A percentile compares a stretch with the other conserved stretches of the same genome.
Evolutionary conservation across 1,140 invertebrate species (phyloP).

Genomic region (Drosophila truncata): DNA sequence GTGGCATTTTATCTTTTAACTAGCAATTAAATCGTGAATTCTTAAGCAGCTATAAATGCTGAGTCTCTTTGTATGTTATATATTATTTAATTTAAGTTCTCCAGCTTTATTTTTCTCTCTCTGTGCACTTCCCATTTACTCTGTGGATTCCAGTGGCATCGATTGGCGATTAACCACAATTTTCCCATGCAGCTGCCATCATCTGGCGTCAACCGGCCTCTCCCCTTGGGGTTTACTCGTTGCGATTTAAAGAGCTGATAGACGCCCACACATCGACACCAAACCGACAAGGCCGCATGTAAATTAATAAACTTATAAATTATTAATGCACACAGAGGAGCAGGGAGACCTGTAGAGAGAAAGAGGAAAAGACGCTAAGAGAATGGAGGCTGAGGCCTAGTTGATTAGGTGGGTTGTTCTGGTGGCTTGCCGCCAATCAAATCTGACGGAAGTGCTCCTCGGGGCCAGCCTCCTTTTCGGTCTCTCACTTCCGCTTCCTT

Average conservation of each 20-base stretch:
- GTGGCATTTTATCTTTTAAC: neutral
- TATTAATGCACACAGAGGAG: constrained; percentile 62
- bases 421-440: constrained; percentile 43
- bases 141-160: constrained; percentile 15
- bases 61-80: accelerated
- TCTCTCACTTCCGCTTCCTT: constrained; percentile 7
- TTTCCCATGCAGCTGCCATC: constrained; percentile 29
- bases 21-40: neutral
- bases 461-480: constrained; percentile 9
- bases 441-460: constrained; percentile 35
- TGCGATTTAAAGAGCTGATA: constrained; percentile 43
- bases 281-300: constrained; percentile 36
- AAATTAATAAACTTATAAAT: constrained; percentile 82
- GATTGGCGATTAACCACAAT: constrained; percentile 45
- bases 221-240: constrained; percentile 20
- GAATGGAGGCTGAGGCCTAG: neutral
- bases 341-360: neutral
- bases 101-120: neutral
- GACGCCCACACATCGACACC: constrained; percentile 34
- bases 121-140: neutral
- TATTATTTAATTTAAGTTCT: neutral
- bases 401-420: constrained; percentile 29
- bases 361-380: too few species aligned
- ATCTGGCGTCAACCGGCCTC: constrained; percentile 2
- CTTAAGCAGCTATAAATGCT: too few species aligned